phyloP scores from a whole-genome alignment of 1,140 invertebrate genomes.

The Drosophila malerkotliana region DNA sequence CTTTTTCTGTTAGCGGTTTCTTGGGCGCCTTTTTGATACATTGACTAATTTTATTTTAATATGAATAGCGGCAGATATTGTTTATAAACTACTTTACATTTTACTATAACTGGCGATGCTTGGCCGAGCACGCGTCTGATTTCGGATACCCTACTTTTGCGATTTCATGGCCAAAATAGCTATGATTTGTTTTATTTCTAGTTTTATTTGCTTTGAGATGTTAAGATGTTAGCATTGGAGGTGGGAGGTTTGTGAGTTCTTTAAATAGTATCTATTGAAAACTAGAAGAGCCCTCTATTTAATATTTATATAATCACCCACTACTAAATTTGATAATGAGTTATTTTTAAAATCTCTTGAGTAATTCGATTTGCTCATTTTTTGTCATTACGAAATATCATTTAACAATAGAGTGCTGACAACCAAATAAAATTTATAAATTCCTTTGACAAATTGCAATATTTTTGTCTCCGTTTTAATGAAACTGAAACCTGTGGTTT shows the following conservation, averaged over 20 bases:
- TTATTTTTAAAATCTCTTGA: neutral
- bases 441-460: neutral
- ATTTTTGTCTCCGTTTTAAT: neutral
- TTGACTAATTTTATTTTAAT: slow-evolving; percentile 73
- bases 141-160: slow-evolving; percentile 27
- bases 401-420: slow-evolving; percentile 6
- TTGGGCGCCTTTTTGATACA: slow-evolving; percentile 35
- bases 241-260: neutral
- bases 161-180: slow-evolving; percentile 24
- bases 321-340: too few species aligned
- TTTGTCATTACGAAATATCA: neutral
- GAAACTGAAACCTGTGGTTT: slow-evolving; percentile 17
- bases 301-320: too few species aligned
- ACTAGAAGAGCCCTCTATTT: too few species aligned
- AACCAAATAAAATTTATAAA: slow-evolving; percentile 12
- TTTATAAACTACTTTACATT: neutral
- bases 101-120: slow-evolving; percentile 37
- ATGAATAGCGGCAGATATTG: slow-evolving; percentile 44
- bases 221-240: neutral
- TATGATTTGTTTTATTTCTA: slow-evolving; percentile 3
- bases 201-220: slow-evolving; percentile 18
- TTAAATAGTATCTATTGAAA: neutral
- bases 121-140: slow-evolving; percentile 37
- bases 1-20: slow-evolving; percentile 15
- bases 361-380: slow-evolving; percentile 4